Conservation (phyloP, 2,797 vertebrate genomes). For the Eidolon dupreanum region DNA sequence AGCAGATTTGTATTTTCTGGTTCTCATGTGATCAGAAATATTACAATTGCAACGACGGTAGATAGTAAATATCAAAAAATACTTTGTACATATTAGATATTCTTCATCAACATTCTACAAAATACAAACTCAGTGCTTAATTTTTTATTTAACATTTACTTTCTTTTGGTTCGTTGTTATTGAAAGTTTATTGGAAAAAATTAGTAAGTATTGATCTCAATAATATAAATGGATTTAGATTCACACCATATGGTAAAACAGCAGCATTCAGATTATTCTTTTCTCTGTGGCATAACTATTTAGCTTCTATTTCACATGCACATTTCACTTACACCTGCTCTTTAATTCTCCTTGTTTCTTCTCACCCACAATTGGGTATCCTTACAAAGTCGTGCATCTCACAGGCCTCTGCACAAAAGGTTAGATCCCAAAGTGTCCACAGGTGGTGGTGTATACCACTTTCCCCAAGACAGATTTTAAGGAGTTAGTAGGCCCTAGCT, state of each 20-base stretch:
- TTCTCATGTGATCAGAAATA: not conserved
- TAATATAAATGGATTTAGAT: not conserved
- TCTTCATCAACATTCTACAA: not conserved
- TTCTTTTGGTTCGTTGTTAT: not conserved
- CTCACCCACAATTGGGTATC: not conserved
- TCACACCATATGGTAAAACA: not conserved
- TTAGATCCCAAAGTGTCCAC: not conserved
- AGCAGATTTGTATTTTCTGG: not conserved
- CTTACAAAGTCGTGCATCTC: not conserved
- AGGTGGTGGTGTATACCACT: not conserved
- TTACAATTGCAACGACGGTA: not conserved
- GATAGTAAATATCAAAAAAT: not conserved
- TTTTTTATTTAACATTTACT: conserved; percentile 21
- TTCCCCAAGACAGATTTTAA: not conserved
- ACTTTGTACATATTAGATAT: not conserved
- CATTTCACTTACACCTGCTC: not conserved
- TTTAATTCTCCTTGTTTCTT: not conserved
- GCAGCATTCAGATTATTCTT: not conserved
- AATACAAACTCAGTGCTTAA: conserved; percentile 15
- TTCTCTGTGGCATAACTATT: not conserved
- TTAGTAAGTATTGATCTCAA: not conserved
- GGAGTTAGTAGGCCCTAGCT: not conserved
- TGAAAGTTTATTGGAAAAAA: not conserved
- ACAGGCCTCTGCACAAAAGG: not conserved
- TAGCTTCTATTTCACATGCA: not conserved